phyloP scores from a whole-genome alignment of 1,140 invertebrate genomes.

The Brachionus plicatilis region DNA sequence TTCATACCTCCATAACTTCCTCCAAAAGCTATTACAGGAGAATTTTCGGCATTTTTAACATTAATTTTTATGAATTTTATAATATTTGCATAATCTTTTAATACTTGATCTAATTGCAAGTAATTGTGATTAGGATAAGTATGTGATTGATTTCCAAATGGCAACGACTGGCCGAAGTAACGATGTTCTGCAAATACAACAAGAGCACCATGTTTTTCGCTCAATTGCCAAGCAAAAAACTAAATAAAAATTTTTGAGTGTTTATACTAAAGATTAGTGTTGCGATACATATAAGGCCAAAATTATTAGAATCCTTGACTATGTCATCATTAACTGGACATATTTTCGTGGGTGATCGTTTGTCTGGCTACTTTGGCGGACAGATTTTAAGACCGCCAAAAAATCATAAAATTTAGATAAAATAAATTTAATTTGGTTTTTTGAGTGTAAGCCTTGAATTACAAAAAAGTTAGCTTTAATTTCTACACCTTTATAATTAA shows the following conservation, averaged over 20 bases:
- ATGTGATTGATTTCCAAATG: conserved; percentile 66
- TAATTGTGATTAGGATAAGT: conserved; percentile 57
- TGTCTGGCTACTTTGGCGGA: too few relatives aligned
- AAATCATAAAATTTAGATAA: too few relatives aligned
- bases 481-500: too few relatives aligned
- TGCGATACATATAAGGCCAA: too few relatives aligned
- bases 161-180: conserved; percentile 84
- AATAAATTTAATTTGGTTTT: too few relatives aligned
- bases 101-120: conserved; percentile 81
- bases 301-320: too few relatives aligned
- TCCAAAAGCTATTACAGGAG: conserved; percentile 83
- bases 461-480: too few relatives aligned
- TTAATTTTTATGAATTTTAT: conserved; percentile 63
- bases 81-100: conserved; percentile 85
- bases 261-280: too few relatives aligned
- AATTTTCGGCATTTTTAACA: conserved; percentile 52
- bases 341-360: too few relatives aligned
- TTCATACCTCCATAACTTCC: conserved; percentile 73
- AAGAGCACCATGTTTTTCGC: conserved; percentile 70
- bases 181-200: conserved; percentile 85
- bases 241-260: conserved; percentile 72
- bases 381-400: too few relatives aligned
- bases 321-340: too few relatives aligned
- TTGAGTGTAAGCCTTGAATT: too few relatives aligned
- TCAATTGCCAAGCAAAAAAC: conserved; percentile 88